Evolutionary conservation across 2,113 vertebrate genomes (phyloP).

Genomic region (Pedionomus torquatus): DNA sequence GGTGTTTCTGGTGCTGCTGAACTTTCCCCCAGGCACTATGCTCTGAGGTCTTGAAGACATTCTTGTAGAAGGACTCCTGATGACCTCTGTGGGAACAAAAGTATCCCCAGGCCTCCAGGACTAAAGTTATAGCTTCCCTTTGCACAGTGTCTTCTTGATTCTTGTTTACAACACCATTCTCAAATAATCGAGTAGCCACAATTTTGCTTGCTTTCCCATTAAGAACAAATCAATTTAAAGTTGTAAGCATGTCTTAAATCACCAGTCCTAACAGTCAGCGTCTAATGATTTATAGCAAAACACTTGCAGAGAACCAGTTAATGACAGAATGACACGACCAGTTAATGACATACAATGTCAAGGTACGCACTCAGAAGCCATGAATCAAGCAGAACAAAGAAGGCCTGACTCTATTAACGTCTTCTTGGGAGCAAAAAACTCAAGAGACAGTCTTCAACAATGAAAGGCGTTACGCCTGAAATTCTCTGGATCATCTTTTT

Average conservation of each 20-base stretch:
- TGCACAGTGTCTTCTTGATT: background rate
- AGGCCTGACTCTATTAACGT: background rate
- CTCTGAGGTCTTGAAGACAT: background rate
- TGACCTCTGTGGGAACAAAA: background rate
- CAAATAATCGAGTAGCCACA: background rate
- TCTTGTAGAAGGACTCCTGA: background rate
- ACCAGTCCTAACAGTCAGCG: background rate
- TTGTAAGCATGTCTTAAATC: background rate
- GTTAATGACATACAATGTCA: background rate
- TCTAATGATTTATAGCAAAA: background rate
- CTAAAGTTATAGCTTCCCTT: background rate
- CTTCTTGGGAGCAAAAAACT: no score
- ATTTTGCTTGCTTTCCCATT: background rate
- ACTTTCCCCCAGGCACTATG: fast-evolving
- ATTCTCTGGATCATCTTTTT: background rate
- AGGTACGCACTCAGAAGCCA: background rate
- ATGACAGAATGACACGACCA: background rate
- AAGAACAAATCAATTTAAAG: background rate
- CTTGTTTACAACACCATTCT: background rate
- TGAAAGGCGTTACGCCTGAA: background rate
- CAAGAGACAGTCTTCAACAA: background rate
- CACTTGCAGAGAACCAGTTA: background rate
- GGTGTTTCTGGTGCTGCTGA: background rate
- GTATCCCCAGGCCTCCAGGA: background rate
- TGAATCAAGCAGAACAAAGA: background rate